A percentile compares a stretch with the other conserved stretches of the same genome.
Evolutionary conservation across 2,888 invertebrate genomes (phyloP).

Genomic region (Neoaliturus tenellus): DNA sequence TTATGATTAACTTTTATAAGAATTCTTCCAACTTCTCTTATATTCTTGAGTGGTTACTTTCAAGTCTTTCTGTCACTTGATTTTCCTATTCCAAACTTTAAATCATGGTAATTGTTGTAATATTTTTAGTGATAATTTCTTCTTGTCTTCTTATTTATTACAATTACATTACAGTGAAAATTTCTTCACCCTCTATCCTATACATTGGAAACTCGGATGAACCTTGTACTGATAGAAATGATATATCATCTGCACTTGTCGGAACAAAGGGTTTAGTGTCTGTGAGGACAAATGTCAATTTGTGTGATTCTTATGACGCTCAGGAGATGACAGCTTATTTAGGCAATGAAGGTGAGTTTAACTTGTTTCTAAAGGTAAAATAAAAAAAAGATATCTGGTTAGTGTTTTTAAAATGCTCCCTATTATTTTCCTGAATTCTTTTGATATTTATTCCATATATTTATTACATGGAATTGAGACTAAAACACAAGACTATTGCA

Average conservation of each 20-base stretch:
- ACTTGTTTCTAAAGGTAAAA: not conserved
- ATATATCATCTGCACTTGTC: not conserved
- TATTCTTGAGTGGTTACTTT: too few relatives aligned
- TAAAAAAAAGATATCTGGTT: not conserved
- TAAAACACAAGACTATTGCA: too few relatives aligned
- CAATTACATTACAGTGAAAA: constrained; percentile 7
- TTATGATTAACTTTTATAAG: too few relatives aligned
- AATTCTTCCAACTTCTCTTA: too few relatives aligned
- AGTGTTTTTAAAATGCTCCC: not conserved
- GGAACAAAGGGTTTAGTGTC: constrained; percentile 61
- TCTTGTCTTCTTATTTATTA: too few relatives aligned
- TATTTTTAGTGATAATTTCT: too few relatives aligned
- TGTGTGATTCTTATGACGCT: constrained; percentile 74
- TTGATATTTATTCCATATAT: not conserved
- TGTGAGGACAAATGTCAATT: constrained; percentile 63
- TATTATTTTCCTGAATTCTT: not conserved
- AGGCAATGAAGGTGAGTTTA: constrained; percentile 67
- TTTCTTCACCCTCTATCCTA: constrained; percentile 17
- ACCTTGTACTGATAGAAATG: not conserved
- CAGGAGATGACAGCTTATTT: constrained; percentile 73
- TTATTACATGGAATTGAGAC: not conserved
- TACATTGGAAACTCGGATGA: not conserved
- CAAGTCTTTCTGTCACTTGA: too few relatives aligned
- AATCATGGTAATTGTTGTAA: too few relatives aligned
- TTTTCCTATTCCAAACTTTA: too few relatives aligned